A percentile compares a stretch with the other conserved stretches of the same genome.
Conservation (phyloP, 2,797 vertebrate genomes). For the Epinephelus awoara region DNA sequence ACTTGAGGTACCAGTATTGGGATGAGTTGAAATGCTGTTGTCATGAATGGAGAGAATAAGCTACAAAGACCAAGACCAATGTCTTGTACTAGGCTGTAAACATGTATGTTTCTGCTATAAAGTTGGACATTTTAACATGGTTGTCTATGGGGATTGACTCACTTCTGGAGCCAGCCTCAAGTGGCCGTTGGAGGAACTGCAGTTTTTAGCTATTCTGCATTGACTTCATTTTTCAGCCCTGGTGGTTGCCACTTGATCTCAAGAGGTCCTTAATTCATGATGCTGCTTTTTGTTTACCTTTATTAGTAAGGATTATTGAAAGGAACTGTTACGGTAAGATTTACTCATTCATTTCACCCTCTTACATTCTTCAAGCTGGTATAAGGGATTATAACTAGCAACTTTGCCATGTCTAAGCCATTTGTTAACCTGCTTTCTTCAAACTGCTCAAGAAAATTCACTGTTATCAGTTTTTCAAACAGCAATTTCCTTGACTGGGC, state of each 20-base stretch:
- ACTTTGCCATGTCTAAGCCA: conserved; percentile 7
- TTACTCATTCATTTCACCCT: conserved; percentile 9
- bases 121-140: too few species aligned
- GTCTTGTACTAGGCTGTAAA: too few species aligned
- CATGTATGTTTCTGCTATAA: too few species aligned
- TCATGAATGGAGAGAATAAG: too few species aligned
- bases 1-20: too few species aligned
- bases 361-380: not conserved
- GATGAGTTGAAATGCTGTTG: too few species aligned
- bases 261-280: conserved; percentile 38
- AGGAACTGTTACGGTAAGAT: not conserved
- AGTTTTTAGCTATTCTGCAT: too few species aligned
- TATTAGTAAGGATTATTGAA: conserved; percentile 28
- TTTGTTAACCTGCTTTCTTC: conserved; percentile 16
- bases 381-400: conserved; percentile 25
- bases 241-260: not conserved
- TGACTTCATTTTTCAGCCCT: too few species aligned
- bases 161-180: too few species aligned
- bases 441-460: conserved; percentile 40
- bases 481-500: conserved; percentile 46
- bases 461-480: conserved; percentile 52
- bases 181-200: too few species aligned
- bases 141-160: too few species aligned
- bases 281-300: conserved; percentile 28
- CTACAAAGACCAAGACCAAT: too few species aligned